Percentiles rank a stretch among this genome's conserved stretches.
Conservation (phyloP, 2,888 invertebrate species). For the Dynastes tityus region DNA sequence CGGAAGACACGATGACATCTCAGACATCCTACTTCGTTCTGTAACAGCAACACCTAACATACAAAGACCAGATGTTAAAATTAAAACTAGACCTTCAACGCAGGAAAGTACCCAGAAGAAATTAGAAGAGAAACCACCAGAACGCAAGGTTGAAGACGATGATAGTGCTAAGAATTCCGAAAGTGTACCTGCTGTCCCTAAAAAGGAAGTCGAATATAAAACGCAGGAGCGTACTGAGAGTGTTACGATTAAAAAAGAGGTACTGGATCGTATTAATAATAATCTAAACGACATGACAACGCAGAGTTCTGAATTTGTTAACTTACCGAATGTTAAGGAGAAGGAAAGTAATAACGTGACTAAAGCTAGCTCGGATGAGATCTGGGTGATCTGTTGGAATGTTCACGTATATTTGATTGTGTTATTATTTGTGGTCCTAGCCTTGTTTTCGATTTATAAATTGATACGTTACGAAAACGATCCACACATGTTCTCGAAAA, state of each 20-base stretch:
- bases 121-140: conserved; percentile 18
- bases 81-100: conserved; percentile 62
- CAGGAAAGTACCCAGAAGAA: conserved; percentile 45
- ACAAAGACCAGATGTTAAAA: conserved; percentile 58
- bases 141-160: conserved; percentile 39
- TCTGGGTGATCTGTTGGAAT: conserved; percentile 92
- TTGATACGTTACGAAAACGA: conserved; percentile 89
- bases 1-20: conserved; percentile 86
- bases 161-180: conserved; percentile 48
- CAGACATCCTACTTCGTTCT: conserved; percentile 82
- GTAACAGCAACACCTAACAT: conserved; percentile 75
- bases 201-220: conserved; percentile 57
- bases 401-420: conserved; percentile 92
- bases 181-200: conserved; percentile 56
- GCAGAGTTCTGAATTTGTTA: conserved; percentile 72
- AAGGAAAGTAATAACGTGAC: conserved; percentile 65
- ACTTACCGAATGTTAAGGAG: conserved; percentile 75
- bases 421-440: conserved; percentile 86
- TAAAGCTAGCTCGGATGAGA: conserved; percentile 69
- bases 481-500: conserved; percentile 89
- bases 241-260: conserved; percentile 66
- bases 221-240: conserved; percentile 65
- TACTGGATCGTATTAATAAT: conserved; percentile 52
- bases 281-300: conserved; percentile 65
- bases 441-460: conserved; percentile 89